Conservation (phyloP, 2,797 vertebrate genomes). For the Chloroceryle amazona region DNA sequence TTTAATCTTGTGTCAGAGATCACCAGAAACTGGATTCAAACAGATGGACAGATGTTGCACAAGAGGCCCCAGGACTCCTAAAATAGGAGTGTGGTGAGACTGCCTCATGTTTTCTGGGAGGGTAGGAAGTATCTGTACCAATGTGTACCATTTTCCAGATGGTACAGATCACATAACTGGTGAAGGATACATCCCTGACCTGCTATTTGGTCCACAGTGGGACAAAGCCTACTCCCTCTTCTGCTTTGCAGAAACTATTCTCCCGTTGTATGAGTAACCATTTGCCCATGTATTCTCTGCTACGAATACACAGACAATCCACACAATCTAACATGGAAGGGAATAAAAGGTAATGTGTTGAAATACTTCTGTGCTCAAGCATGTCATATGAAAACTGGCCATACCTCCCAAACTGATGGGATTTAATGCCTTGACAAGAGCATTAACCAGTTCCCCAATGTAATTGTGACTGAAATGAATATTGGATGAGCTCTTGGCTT, state of each 20-base stretch:
- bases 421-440: background rate
- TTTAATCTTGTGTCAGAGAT: background rate
- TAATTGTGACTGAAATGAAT: background rate
- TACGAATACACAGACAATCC: background rate
- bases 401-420: background rate
- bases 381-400: background rate
- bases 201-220: background rate
- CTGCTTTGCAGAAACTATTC: background rate
- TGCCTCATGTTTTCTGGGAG: background rate
- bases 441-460: background rate
- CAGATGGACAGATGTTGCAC: background rate
- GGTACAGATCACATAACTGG: background rate
- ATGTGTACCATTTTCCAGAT: too few relatives aligned
- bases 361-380: background rate
- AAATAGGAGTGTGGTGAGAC: background rate
- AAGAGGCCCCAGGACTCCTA: background rate
- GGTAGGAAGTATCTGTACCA: background rate
- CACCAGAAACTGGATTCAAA: background rate
- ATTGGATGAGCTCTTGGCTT: background rate
- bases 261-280: background rate
- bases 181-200: background rate
- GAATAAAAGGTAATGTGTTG: background rate
- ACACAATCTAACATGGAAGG: background rate
- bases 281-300: background rate
- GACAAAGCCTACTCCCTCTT: background rate